Evolutionary conservation across 2,113 vertebrate genomes (phyloP), one percentile per base, ranked within the genome.

Genomic region (Lynx canadensis): DNA sequence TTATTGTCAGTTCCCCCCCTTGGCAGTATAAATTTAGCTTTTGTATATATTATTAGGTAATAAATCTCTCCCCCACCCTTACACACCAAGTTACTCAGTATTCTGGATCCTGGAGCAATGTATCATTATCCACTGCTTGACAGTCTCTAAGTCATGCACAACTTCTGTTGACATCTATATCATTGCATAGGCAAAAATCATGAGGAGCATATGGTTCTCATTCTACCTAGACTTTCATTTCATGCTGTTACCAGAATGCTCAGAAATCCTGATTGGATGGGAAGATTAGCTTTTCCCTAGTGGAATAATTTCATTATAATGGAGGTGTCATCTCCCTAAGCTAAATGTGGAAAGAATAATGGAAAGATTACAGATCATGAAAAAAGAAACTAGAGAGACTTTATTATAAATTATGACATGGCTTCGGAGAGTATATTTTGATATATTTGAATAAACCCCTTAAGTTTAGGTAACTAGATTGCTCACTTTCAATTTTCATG

Each of bases 231-330:
- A 86, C 25, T 97, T 94, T 84, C 15, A 60, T 94, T 45, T 93
- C 36, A 66, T 73, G 50, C 68, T 95, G 31, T 55, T 94, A 33
- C 50, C 65, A 71, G 63, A 86, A 92, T 68, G 50, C 13, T 93
- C 79, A 88, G 92, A 78, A 69, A 87, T 84, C 36, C 60, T 96
- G 94, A 96, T 57, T 97, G 66, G 19, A 38, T 97, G 27, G 48
- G 33, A 95, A 95, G 45, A 95, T 95, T 69, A 94, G 21, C 45
- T 65, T 92, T 90, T 73, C 71, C 88, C 80, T 89, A 55, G 57
- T 96, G 89, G n/a, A 96, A 97, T 94, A 85, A 90, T 94, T 94
- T 95, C 45, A 89, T 94, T 96, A 45, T 63, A 89, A 80, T 69
- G 89, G n/a, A 93, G 27, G 69, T 48, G 60, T 93, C 79, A 91